phyloP scores from a whole-genome alignment of 2,113 vertebrate genomes.

The Catagonus wagneri region DNA sequence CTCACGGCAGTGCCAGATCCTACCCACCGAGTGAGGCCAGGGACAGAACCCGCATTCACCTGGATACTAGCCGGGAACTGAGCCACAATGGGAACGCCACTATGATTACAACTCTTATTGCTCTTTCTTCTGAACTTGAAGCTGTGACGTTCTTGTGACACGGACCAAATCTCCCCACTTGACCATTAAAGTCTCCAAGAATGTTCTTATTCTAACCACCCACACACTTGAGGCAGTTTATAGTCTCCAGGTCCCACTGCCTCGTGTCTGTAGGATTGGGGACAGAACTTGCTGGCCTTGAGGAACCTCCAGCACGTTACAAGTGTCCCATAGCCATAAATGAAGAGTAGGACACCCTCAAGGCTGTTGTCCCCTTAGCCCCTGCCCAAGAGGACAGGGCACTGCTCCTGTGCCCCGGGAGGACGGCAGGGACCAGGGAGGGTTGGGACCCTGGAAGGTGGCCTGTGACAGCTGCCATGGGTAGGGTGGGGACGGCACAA shows the following conservation, averaged over 20 bases:
- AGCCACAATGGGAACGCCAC: no score
- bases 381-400: neutral
- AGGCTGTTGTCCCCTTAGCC: neutral
- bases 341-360: constrained; percentile 29
- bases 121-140: constrained; percentile 1
- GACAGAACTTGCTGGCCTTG: constrained; percentile 25
- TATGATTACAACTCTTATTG: neutral
- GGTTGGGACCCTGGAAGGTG: no score
- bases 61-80: no score
- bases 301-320: neutral
- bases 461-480: no score
- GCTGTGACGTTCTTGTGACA: neutral
- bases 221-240: constrained; percentile 40
- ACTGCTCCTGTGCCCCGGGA: neutral
- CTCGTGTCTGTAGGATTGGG: neutral
- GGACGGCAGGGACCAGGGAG: no score
- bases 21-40: no score
- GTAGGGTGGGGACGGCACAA: no score
- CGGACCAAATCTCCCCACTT: neutral
- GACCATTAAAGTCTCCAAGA: constrained; percentile 23
- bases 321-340: constrained; percentile 42
- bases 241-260: neutral
- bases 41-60: no score
- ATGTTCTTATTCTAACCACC: constrained; percentile 51
- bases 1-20: no score